Evolutionary conservation across 2,888 invertebrate species (phyloP).

Genomic region (Acrobasis repandana): DNA sequence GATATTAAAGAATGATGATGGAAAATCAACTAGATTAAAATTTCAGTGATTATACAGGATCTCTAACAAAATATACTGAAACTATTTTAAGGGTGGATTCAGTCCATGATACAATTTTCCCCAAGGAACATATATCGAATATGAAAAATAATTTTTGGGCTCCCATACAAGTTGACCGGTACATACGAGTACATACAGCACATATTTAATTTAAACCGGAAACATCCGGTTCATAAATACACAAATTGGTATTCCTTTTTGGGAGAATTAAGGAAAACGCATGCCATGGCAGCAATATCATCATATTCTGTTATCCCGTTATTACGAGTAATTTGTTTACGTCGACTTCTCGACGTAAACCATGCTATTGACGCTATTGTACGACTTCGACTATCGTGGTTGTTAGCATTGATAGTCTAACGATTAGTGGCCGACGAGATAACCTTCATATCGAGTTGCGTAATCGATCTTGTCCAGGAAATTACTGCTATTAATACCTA

Average conservation of each 20-base stretch:
- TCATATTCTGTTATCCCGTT: too few species aligned
- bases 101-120: too few species aligned
- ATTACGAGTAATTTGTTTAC: background rate
- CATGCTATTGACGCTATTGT: background rate
- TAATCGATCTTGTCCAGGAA: conserved; percentile 22
- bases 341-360: background rate
- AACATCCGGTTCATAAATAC: background rate
- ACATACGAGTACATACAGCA: too few species aligned
- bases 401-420: background rate
- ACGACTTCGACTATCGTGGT: background rate
- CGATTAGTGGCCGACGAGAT: conserved; percentile 16
- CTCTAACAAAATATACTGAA: too few species aligned
- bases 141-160: too few species aligned
- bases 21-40: too few species aligned
- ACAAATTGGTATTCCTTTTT: background rate
- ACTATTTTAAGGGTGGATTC: too few species aligned
- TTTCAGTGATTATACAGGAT: too few species aligned
- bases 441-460: conserved; percentile 22
- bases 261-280: background rate
- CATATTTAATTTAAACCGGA: too few species aligned
- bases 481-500: conserved; percentile 5
- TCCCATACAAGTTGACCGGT: too few species aligned
- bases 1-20: too few species aligned
- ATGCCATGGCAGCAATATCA: background rate
- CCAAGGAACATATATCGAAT: too few species aligned